A percentile compares a stretch with the other conserved stretches of the same genome.
Conservation (phyloP, 2,888 invertebrate species). For the Malthinus flaveolus region DNA sequence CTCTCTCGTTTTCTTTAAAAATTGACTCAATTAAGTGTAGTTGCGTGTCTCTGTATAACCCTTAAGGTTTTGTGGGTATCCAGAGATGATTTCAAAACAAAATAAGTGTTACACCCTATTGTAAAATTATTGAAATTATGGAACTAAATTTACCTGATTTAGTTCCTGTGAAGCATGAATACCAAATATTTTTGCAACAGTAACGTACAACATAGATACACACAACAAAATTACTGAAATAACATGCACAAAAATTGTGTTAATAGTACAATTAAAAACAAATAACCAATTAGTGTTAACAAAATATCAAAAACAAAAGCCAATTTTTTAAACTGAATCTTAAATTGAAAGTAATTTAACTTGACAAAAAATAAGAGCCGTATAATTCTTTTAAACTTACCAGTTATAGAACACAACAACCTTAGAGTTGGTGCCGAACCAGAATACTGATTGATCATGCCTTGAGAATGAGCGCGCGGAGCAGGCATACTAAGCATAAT, state of each 20-base stretch:
- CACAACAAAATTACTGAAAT: constrained; percentile 12
- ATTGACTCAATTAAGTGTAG: too few species aligned
- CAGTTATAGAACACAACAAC: constrained; percentile 93
- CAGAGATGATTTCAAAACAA: too few species aligned
- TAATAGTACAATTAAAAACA: neutral
- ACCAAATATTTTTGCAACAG: constrained; percentile 54
- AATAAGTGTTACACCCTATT: too few species aligned
- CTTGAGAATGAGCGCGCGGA: constrained; percentile 63
- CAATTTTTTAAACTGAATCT: neutral
- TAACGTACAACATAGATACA: constrained; percentile 47
- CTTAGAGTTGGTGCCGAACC: constrained; percentile 83
- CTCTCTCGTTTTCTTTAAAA: too few species aligned
- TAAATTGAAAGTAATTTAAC: too few species aligned
- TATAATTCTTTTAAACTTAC: constrained; percentile 54
- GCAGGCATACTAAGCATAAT: constrained; percentile 97
- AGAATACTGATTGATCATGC: constrained; percentile 84
- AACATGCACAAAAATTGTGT: constrained; percentile 17
- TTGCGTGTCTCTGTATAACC: too few species aligned
- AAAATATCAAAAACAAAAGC: neutral
- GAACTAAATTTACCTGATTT: constrained; percentile 58
- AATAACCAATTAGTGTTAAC: neutral
- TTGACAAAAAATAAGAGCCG: too few species aligned
- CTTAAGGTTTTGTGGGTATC: too few species aligned
- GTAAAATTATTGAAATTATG: constrained; percentile 25
- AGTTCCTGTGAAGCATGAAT: constrained; percentile 56